Conservation (phyloP, 2,113 vertebrate genomes). For the Ploceus nigricollis region DNA sequence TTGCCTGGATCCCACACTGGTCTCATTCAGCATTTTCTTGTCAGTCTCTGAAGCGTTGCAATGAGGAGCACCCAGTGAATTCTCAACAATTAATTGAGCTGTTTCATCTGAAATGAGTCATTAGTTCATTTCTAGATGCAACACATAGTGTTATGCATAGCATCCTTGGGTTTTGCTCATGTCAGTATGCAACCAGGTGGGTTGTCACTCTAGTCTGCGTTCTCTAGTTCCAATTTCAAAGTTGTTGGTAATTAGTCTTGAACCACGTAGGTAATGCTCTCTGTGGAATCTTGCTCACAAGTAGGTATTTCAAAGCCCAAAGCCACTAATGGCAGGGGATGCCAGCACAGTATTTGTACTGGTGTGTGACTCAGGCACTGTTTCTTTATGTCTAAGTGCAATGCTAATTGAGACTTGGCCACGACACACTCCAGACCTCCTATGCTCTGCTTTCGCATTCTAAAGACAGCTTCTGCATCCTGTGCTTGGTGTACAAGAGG, state of each 20-base stretch:
- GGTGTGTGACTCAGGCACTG: slow-evolving; percentile 74
- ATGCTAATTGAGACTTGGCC: slow-evolving; percentile 51
- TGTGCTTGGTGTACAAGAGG: slow-evolving; percentile 56
- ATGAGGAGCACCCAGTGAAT: slow-evolving; percentile 4
- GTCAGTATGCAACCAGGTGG: background rate
- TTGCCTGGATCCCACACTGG: slow-evolving; percentile 74
- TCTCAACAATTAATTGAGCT: background rate
- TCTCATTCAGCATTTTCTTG: slow-evolving; percentile 31
- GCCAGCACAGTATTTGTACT: slow-evolving; percentile 11
- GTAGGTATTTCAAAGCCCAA: background rate
- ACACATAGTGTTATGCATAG: background rate
- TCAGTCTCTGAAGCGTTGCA: slow-evolving; percentile 10
- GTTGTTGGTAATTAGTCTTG: background rate
- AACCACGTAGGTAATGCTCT: background rate
- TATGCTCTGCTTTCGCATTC: slow-evolving; percentile 65
- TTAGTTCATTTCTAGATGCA: slow-evolving; percentile 40
- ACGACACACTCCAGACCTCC: slow-evolving; percentile 33
- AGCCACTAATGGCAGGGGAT: slow-evolving; percentile 26
- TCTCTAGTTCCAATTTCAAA: slow-evolving; percentile 12
- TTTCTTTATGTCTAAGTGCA: slow-evolving; percentile 35
- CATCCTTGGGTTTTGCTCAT: slow-evolving; percentile 27
- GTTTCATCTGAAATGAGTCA: slow-evolving; percentile 29
- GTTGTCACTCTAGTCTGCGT: background rate
- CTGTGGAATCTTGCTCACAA: background rate
- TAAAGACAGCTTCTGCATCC: slow-evolving; percentile 59